Evolutionary conservation across 2,113 vertebrate species (phyloP).

Genomic region (Leptosomus discolor): DNA sequence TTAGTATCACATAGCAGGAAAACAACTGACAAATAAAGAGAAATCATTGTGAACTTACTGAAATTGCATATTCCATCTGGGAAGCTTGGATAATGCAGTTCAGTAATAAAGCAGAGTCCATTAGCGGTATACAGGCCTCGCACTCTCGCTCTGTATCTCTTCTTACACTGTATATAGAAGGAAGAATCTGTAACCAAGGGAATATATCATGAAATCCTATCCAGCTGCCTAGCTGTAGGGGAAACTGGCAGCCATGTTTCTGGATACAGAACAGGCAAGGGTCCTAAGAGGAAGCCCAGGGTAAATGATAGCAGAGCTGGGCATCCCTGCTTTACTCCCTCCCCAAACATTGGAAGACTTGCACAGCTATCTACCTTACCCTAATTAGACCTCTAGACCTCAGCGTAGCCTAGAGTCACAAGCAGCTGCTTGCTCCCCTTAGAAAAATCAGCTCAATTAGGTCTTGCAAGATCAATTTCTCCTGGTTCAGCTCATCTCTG

Average conservation of each 20-base stretch:
- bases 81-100: constrained; percentile 38
- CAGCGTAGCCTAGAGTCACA: background rate
- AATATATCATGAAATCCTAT: background rate
- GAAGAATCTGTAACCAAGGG: background rate
- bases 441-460: background rate
- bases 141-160: background rate
- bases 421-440: background rate
- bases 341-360: background rate
- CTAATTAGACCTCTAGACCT: background rate
- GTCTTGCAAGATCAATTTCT: background rate
- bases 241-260: background rate
- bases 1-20: background rate
- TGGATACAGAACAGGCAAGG: background rate
- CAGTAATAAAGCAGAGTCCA: background rate
- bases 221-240: background rate
- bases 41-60: constrained; percentile 29
- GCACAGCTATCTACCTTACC: background rate
- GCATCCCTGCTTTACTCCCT: background rate
- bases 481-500: background rate
- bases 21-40: constrained; percentile 53
- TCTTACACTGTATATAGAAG: background rate
- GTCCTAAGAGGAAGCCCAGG: background rate
- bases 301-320: background rate
- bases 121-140: background rate
- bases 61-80: constrained; percentile 37